These are phyloP conservation scores for Chouioia cunea DNA, from an alignment of 2,888 invertebrate species.

Conservation along the genomic window DNA sequence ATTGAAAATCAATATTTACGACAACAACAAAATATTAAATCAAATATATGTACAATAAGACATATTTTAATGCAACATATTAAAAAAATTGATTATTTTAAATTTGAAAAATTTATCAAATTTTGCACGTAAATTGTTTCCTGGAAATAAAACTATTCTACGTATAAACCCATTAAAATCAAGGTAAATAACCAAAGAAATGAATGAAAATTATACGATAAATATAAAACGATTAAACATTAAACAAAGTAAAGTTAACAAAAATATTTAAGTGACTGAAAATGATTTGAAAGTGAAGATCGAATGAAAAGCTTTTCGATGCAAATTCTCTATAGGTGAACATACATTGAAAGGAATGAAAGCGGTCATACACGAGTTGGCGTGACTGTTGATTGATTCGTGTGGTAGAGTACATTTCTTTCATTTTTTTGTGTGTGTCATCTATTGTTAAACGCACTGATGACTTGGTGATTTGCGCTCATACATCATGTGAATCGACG, in stretches of 20 bases:
- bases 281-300: too few species aligned
- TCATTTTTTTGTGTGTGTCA: neutral
- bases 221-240: constrained; percentile 13
- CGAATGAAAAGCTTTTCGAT: neutral
- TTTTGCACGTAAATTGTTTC: constrained; percentile 12
- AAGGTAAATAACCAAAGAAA: constrained; percentile 15
- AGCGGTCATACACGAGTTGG: constrained; percentile 22
- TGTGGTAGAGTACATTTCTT: neutral
- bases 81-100: too few species aligned
- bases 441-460: constrained; percentile 59
- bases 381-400: too few species aligned
- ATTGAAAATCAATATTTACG: constrained; percentile 1
- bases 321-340: constrained; percentile 8
- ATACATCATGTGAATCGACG: constrained; percentile 36
- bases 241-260: too few species aligned
- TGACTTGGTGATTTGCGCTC: constrained; percentile 41
- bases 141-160: constrained; percentile 49
- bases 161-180: too few species aligned
- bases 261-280: too few species aligned
- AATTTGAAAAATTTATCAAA: constrained; percentile 2
- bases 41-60: neutral
- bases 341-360: neutral
- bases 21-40: too few species aligned
- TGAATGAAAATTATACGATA: neutral
- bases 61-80: constrained; percentile 8